These are phyloP conservation scores for Chaenogobius annularis DNA, from an alignment of 2,113 vertebrate genomes.

Conservation along the genomic window DNA sequence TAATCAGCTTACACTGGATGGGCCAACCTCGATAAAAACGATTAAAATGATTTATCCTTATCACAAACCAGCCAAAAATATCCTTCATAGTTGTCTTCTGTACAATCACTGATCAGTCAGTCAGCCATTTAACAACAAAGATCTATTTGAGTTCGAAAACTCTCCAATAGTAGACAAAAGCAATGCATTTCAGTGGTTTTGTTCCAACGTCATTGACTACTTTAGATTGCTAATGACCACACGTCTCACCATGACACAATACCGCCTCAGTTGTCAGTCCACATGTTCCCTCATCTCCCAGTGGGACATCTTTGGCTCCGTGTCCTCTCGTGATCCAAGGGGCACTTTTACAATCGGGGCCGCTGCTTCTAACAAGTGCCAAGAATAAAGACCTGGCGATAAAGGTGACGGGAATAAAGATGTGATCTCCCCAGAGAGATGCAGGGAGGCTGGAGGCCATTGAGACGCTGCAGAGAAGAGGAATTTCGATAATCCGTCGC, in stretches of 20 bases:
- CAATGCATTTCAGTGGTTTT: not conserved
- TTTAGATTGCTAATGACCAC: not conserved
- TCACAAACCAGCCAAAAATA: not conserved
- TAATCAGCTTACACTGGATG: not conserved
- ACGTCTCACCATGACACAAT: conserved; percentile 18
- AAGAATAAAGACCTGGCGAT: not conserved
- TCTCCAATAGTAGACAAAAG: not conserved
- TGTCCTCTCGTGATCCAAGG: not conserved
- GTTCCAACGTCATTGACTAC: not conserved
- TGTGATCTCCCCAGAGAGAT: conserved; percentile 19
- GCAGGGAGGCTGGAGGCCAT: conserved; percentile 64
- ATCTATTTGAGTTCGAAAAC: not conserved
- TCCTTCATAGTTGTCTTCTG: not conserved
- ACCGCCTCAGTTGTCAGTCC: conserved; percentile 28
- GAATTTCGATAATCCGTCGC: conserved; percentile 80
- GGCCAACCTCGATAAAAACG: not conserved
- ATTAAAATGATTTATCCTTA: not conserved
- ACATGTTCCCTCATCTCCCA: conserved; percentile 41
- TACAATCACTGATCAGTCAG: not conserved
- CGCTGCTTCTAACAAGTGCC: conserved; percentile 32
- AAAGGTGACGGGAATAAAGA: conserved; percentile 35
- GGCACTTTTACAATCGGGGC: conserved; percentile 19
- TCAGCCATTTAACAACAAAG: not conserved
- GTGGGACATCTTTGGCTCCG: conserved; percentile 9
- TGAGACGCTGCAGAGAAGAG: conserved; percentile 73